phyloP scores from a whole-genome alignment of 2,113 vertebrate genomes.

The Aramus guarauna region DNA sequence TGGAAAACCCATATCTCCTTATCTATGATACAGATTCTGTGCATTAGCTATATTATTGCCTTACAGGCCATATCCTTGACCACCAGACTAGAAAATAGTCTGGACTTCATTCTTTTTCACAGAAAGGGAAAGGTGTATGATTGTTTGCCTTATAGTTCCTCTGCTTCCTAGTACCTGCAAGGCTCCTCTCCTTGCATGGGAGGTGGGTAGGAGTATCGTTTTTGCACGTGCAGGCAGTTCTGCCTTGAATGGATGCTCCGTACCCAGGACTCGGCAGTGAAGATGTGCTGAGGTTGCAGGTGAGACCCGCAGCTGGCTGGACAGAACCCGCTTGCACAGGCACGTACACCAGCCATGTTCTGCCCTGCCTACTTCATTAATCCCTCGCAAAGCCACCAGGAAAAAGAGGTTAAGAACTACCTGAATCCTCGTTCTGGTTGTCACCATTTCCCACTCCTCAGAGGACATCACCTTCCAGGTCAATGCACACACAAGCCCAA shows the following conservation, averaged over 20 bases:
- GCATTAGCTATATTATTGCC: background rate
- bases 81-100: background rate
- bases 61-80: background rate
- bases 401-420: background rate
- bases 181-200: background rate
- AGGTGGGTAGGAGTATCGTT: background rate
- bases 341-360: background rate
- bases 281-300: background rate
- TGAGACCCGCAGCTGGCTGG: background rate
- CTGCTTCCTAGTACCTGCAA: background rate
- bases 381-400: background rate
- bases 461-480: background rate
- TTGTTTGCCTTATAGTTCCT: background rate
- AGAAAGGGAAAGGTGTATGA: background rate
- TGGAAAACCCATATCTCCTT: background rate
- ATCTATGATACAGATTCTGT: background rate
- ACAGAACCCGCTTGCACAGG: background rate
- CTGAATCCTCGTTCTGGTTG: background rate
- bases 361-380: fast-evolving
- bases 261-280: background rate
- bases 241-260: fast-evolving
- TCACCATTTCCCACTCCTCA: background rate
- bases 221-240: background rate
- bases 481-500: background rate
- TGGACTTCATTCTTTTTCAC: background rate